Evolutionary conservation across 2,113 vertebrate genomes (phyloP).

Genomic region (Laterallus jamaicensis): DNA sequence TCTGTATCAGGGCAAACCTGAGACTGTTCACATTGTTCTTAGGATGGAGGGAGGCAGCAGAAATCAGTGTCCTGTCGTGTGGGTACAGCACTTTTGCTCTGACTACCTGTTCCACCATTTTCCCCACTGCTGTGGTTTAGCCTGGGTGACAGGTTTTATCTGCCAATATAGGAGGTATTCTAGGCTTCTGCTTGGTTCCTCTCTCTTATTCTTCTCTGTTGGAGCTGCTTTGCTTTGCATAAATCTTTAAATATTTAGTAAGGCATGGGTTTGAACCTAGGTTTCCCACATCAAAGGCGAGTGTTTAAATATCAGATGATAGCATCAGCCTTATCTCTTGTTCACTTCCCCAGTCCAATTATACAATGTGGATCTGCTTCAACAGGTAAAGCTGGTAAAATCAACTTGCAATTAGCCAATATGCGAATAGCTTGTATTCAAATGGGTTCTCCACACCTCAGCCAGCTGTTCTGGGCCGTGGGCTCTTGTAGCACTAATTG

Average conservation of each 20-base stretch:
- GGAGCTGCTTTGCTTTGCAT: background rate
- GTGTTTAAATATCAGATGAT: background rate
- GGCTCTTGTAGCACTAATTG: background rate
- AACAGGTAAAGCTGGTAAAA: background rate
- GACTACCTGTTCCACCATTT: background rate
- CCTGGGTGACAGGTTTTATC: background rate
- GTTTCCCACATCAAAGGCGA: slow-evolving; percentile 16
- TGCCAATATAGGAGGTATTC: background rate
- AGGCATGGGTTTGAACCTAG: slow-evolving; percentile 26
- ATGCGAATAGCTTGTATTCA: background rate
- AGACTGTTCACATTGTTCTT: background rate
- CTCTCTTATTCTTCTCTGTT: background rate
- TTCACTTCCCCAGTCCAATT: background rate
- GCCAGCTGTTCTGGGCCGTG: background rate
- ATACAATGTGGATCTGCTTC: background rate
- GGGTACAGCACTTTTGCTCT: background rate
- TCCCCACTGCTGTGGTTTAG: background rate
- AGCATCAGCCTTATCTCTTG: background rate
- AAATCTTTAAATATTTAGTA: slow-evolving; percentile 37
- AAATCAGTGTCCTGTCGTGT: background rate
- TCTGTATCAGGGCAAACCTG: background rate
- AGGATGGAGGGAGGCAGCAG: background rate
- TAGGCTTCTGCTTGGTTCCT: background rate
- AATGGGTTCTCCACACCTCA: background rate
- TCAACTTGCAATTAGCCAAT: background rate